Evolutionary conservation across 2,113 vertebrate genomes (phyloP), one percentile per base, ranked within the genome.

Genomic region (Leptosomus discolor): DNA sequence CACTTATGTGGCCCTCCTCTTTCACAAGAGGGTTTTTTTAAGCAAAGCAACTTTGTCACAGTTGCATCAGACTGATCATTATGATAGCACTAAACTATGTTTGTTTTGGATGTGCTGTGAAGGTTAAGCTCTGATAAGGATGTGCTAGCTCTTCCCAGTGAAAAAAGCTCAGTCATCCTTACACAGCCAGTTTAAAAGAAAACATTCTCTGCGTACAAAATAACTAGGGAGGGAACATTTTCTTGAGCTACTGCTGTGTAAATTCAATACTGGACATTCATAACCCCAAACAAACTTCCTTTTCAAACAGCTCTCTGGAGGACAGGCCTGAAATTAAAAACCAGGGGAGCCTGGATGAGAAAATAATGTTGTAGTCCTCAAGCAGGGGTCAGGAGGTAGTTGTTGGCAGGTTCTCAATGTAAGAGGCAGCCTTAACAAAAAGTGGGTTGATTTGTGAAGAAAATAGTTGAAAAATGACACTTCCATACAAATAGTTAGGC

Each of bases 111-210:
- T 60, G 26, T 86, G 26, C 41, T 68, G 32, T 24, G 39, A 80
- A 45, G 53, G 60, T 68, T 71, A 8, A 91, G 56, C 43, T 92
- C 60, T 0, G 69, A 75, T 94, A 94, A 69, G 53, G 77, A 63
- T 56, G 39, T 0, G 1, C 29, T 50, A 61, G 39, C 54, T 84
- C 24, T 88, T 92, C 43, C 34, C 58, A 41, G 29, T 41, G 48
- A 30, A 71, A 94, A 94, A 61, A 86, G 73, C 61, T 96, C 84
- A 57, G 76, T 94, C 73, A 84, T 83, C 61, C 60, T 92, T 71
- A 87, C 56, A 78, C 27, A 91, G 43, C 24, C 48, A 65, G 12
- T 82, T 92, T 43, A 78, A 87, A 95, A 95, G 46, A 84, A 94
- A 94, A 78, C 60, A 69, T 87, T 81, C 68, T 70, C 67, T 77